These are phyloP conservation scores for Eupeodes luniger DNA, from an alignment of 2,888 invertebrate genomes.

Conservation along the genomic window DNA sequence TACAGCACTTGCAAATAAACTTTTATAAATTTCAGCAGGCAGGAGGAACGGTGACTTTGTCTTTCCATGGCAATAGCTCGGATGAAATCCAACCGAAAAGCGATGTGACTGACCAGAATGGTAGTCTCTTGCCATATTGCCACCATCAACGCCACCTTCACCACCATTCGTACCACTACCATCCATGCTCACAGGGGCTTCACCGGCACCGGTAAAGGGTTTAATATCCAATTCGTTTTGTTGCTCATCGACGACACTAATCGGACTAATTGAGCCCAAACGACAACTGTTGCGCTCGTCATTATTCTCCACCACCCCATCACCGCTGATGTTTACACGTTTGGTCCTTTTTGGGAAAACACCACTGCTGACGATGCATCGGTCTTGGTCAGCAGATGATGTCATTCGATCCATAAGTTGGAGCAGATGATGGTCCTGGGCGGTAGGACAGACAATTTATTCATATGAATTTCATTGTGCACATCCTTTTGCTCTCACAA, in stretches of 20 bases:
- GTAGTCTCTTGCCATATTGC: slow-evolving; percentile 50
- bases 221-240: slow-evolving; percentile 75
- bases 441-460: slow-evolving; percentile 56
- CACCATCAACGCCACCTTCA: slow-evolving; percentile 25
- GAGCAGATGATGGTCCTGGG: neutral
- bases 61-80: slow-evolving; percentile 72
- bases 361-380: slow-evolving; percentile 19
- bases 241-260: slow-evolving; percentile 70
- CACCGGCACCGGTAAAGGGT: slow-evolving; percentile 70
- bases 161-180: slow-evolving; percentile 42
- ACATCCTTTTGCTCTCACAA: slow-evolving; percentile 5
- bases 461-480: slow-evolving; percentile 49
- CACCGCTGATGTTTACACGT: slow-evolving; percentile 23
- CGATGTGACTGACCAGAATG: slow-evolving; percentile 64
- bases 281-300: slow-evolving; percentile 73
- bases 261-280: slow-evolving; percentile 72
- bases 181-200: slow-evolving; percentile 69
- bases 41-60: slow-evolving; percentile 86
- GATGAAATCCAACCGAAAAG: slow-evolving; percentile 75
- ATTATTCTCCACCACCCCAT: slow-evolving; percentile 21
- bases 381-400: slow-evolving; percentile 42
- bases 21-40: slow-evolving; percentile 92
- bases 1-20: slow-evolving; percentile 90
- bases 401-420: slow-evolving; percentile 69
- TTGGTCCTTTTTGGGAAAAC: slow-evolving; percentile 56